A percentile compares a stretch with the other conserved stretches of the same genome.
These are phyloP conservation scores for Mamestra brassicae DNA, from an alignment of 2,888 invertebrate genomes.

Conservation along the genomic window DNA sequence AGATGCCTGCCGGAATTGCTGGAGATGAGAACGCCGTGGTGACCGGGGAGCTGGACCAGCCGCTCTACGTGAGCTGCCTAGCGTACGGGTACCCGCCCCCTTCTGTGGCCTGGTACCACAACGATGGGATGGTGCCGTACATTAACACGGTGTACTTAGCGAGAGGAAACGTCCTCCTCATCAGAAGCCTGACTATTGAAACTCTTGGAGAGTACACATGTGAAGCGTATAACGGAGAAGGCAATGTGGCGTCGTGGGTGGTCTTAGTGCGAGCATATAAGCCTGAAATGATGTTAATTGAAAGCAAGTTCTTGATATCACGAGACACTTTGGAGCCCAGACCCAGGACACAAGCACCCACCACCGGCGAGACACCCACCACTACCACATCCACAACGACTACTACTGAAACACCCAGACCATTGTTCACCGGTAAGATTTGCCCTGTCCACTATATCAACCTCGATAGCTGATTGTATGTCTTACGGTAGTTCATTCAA, in stretches of 20 bases:
- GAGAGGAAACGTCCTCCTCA: conserved; percentile 94
- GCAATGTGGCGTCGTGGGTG: conserved; percentile 94
- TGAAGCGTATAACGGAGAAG: conserved; percentile 96
- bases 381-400: conserved; percentile 52
- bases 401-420: conserved; percentile 68
- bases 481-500: conserved; percentile 14
- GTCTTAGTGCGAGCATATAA: conserved; percentile 94
- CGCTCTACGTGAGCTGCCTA: conserved; percentile 94
- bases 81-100: conserved; percentile 96
- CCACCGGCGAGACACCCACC: conserved; percentile 49
- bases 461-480: conserved; percentile 27
- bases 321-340: conserved; percentile 60
- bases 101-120: conserved; percentile 96
- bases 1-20: conserved; percentile 92
- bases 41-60: conserved; percentile 93
- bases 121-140: conserved; percentile 94
- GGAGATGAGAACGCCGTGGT: conserved; percentile 92
- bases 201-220: conserved; percentile 97
- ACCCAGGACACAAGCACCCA: conserved; percentile 65
- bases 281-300: conserved; percentile 90
- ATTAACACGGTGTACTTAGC: conserved; percentile 93
- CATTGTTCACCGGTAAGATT: conserved; percentile 83
- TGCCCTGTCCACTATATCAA: conserved; percentile 15
- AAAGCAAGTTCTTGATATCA: conserved; percentile 71
- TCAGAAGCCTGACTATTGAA: conserved; percentile 93